A percentile compares a stretch with the other conserved stretches of the same genome.
Conservation (phyloP, 2,113 vertebrate species). For the Sisor rabdophorus region DNA sequence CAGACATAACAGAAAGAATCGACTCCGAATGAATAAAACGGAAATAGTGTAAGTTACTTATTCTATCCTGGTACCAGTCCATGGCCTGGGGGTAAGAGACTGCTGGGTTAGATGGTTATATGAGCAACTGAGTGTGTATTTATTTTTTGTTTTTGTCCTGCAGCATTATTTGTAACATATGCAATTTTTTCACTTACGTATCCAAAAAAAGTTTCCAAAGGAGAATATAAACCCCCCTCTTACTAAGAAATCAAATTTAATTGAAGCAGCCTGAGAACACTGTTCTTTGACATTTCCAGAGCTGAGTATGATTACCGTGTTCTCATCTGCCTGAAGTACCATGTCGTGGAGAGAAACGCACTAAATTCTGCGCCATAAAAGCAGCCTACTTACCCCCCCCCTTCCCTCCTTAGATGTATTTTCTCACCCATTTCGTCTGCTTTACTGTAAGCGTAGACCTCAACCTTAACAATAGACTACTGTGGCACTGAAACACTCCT, state of each 20-base stretch:
- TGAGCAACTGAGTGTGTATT: too few species aligned
- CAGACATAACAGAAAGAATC: too few species aligned
- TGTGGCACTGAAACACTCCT: conserved; percentile 31
- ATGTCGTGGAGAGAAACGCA: background rate
- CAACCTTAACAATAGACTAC: conserved; percentile 35
- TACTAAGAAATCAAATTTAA: background rate
- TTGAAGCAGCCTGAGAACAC: background rate
- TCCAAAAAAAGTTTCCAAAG: background rate
- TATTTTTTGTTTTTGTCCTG: too few species aligned
- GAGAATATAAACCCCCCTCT: background rate
- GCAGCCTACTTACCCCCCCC: background rate
- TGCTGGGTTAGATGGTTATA: too few species aligned
- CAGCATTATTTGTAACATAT: too few species aligned
- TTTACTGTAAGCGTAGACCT: conserved; percentile 15
- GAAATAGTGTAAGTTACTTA: too few species aligned
- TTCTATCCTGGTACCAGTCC: too few species aligned
- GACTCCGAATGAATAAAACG: too few species aligned
- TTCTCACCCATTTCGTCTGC: conserved; percentile 7
- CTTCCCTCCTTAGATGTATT: background rate
- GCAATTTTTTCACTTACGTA: too few species aligned
- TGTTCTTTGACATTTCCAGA: too few species aligned
- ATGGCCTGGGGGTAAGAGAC: too few species aligned
- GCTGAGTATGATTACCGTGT: background rate
- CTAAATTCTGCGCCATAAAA: background rate
- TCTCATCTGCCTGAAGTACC: background rate